Conservation (phyloP, 2,797 vertebrate genomes). For the Lacerta viridis region DNA sequence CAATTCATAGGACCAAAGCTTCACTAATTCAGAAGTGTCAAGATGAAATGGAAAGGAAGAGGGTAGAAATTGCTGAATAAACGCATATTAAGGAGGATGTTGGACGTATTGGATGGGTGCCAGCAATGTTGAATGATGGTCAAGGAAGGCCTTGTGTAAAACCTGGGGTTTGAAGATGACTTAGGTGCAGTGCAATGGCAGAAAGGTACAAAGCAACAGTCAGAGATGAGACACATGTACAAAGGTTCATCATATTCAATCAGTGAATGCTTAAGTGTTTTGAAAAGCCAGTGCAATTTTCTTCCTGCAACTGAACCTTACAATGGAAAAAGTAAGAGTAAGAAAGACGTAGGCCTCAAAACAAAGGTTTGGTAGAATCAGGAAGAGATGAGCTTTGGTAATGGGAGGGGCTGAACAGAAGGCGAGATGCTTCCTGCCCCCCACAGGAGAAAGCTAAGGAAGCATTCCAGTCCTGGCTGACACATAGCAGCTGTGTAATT, state of each 20-base stretch:
- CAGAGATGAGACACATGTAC: too few relatives aligned
- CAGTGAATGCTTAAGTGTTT: neutral
- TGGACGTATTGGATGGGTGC: neutral
- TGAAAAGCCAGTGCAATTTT: neutral
- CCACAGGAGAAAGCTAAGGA: slow-evolving; percentile 28
- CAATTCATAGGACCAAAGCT: neutral
- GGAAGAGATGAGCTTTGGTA: neutral
- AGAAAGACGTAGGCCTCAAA: neutral
- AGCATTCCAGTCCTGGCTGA: slow-evolving; percentile 41
- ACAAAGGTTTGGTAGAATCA: neutral
- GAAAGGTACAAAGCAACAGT: neutral
- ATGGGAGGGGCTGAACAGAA: neutral
- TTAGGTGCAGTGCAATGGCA: neutral
- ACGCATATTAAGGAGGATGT: too few relatives aligned
- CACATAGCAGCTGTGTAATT: slow-evolving; percentile 53
- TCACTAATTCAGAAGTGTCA: neutral
- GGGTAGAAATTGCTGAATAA: neutral
- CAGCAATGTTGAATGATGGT: neutral
- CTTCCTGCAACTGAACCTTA: neutral
- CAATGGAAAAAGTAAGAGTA: neutral
- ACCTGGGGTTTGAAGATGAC: neutral
- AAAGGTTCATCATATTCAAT: neutral
- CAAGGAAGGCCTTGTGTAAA: neutral
- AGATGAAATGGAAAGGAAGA: neutral
- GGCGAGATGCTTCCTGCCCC: neutral